A percentile compares a stretch with the other conserved stretches of the same genome.
Evolutionary conservation across 2,888 invertebrate species (phyloP).

Genomic region (Caenorhabditis sp.): DNA sequence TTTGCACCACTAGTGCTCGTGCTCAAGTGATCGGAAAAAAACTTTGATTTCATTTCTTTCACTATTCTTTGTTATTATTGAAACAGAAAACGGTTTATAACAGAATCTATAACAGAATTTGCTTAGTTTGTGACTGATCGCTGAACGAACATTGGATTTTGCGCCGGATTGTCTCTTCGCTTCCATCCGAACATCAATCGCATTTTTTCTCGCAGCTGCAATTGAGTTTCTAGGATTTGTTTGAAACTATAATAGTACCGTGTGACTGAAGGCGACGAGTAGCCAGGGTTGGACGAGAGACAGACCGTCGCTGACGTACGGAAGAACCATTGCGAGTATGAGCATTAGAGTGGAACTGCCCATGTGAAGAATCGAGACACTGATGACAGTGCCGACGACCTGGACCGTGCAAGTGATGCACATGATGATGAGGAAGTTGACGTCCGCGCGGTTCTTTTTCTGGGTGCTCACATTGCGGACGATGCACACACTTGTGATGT

Average conservation of each 20-base stretch:
- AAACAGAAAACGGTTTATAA: no score
- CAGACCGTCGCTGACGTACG: slow-evolving; percentile 26
- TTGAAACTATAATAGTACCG: slow-evolving; percentile 1
- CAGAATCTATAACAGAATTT: no score
- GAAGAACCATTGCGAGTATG: background rate
- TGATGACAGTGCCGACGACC: slow-evolving; percentile 6
- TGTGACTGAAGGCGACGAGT: slow-evolving; percentile 5
- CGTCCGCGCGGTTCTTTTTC: background rate
- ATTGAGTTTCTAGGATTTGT: background rate
- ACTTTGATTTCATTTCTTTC: no score
- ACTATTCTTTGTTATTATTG: no score
- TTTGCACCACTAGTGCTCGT: no score
- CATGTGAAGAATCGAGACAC: background rate
- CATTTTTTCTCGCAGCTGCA: slow-evolving; percentile 16
- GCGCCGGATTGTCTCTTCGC: no score
- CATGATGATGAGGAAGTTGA: slow-evolving; percentile 10
- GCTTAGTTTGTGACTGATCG: background rate
- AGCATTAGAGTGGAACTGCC: background rate
- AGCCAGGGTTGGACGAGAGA: slow-evolving; percentile 21
- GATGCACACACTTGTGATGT: background rate
- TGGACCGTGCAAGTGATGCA: slow-evolving; percentile 9
- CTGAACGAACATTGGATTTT: background rate
- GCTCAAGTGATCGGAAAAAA: no score
- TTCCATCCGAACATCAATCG: background rate
- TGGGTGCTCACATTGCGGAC: slow-evolving; percentile 9